These are phyloP conservation scores for Netelia virgata DNA, from an alignment of 2,888 invertebrate genomes.

Conservation along the genomic window DNA sequence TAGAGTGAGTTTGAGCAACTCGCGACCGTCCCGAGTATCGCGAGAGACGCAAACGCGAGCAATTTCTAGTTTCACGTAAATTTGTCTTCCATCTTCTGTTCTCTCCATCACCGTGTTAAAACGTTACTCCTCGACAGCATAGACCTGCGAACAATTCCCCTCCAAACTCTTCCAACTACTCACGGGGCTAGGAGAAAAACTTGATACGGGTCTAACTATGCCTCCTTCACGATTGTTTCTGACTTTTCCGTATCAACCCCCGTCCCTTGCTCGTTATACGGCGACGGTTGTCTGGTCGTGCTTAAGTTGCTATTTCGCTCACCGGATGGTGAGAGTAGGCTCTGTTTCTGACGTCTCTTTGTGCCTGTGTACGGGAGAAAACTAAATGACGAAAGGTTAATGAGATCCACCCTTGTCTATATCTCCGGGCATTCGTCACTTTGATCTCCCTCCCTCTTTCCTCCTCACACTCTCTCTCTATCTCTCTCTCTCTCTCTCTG, in stretches of 20 bases:
- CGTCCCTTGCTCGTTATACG: neutral
- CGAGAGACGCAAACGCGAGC: neutral
- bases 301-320: conserved; percentile 5
- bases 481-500: too few species aligned
- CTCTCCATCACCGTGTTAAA: neutral
- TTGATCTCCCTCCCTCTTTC: neutral
- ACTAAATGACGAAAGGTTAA: conserved; percentile 4
- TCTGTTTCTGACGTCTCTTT: neutral
- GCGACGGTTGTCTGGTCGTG: neutral
- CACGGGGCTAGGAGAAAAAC: neutral
- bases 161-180: conserved; percentile 11
- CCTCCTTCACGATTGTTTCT: neutral
- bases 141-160: conserved; percentile 1
- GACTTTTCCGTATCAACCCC: neutral
- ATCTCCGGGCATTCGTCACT: neutral
- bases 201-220: neutral
- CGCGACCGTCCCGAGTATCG: neutral
- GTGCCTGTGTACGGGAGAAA: neutral
- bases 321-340: neutral
- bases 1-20: conserved; percentile 11
- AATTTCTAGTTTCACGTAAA: conserved; percentile 2
- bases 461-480: too few species aligned
- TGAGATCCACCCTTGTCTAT: neutral
- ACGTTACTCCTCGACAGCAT: neutral
- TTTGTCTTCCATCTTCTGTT: neutral